Evolutionary conservation across 2,797 vertebrate genomes (phyloP).

Genomic region (Megalops cyprinoides): DNA sequence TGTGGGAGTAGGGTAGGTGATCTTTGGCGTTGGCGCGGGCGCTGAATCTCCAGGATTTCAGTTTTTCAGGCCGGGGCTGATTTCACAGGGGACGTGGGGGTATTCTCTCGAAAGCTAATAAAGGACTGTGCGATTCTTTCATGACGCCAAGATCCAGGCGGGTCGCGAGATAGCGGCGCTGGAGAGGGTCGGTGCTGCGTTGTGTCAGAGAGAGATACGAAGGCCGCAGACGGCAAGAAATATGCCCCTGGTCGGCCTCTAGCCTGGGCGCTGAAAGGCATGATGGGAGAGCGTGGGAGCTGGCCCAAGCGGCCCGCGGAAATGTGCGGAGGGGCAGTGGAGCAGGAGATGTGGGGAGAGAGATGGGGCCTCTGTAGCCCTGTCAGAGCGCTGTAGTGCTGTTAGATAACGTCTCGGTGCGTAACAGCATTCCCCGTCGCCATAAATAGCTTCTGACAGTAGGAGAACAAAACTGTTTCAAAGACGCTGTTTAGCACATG

Average conservation of each 20-base stretch:
- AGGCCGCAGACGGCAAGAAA: not conserved
- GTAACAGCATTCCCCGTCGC: conserved; percentile 31
- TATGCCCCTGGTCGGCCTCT: conserved; percentile 1
- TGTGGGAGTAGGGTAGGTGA: not conserved
- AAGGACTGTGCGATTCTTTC: not conserved
- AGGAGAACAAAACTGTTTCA: conserved; percentile 46
- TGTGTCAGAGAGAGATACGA: conserved; percentile 43
- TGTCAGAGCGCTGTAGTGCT: conserved; percentile 51
- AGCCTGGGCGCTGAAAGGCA: conserved; percentile 58
- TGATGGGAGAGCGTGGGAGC: conserved; percentile 64
- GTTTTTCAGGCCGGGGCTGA: not conserved
- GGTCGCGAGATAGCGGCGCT: not conserved
- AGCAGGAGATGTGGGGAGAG: conserved; percentile 6
- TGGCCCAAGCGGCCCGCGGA: conserved; percentile 58
- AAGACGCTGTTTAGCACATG: conserved; percentile 42
- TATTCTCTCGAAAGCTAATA: not conserved
- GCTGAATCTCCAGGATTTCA: not conserved
- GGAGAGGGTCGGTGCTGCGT: conserved; percentile 40
- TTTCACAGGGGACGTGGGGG: not conserved
- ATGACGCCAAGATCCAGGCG: not conserved
- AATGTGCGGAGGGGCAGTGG: conserved; percentile 52
- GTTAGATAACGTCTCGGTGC: conserved; percentile 43
- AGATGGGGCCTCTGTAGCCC: conserved; percentile 41
- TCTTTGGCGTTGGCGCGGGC: not conserved
- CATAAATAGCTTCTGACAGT: conserved; percentile 60